Percentiles rank a stretch among this genome's conserved stretches.
These are phyloP conservation scores for Chloropsis hardwickii DNA, from an alignment of 2,113 vertebrate genomes.

Conservation along the genomic window DNA sequence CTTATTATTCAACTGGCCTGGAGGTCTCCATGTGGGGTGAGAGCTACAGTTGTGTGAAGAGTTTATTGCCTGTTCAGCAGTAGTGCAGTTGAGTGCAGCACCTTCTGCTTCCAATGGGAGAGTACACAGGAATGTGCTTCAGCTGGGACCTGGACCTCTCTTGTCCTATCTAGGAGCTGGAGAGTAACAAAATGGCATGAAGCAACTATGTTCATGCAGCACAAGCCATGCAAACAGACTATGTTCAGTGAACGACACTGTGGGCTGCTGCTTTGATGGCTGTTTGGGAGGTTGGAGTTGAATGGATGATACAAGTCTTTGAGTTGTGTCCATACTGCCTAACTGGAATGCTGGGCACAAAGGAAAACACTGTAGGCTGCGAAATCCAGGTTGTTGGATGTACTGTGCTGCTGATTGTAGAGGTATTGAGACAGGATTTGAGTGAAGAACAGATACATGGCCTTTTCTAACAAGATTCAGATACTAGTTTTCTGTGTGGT, in stretches of 20 bases:
- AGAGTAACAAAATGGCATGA: neutral
- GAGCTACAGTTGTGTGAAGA: neutral
- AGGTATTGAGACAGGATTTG: neutral
- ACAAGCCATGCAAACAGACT: neutral
- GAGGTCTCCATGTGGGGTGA: neutral
- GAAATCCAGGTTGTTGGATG: neutral
- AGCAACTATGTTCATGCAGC: neutral
- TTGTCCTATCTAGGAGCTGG: neutral
- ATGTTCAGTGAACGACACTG: rapidly evolving
- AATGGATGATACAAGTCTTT: neutral
- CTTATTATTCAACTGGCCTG: neutral
- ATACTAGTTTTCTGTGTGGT: neutral
- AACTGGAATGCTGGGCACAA: neutral
- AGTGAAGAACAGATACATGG: neutral
- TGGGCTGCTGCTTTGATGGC: neutral
- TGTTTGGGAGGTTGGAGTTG: neutral
- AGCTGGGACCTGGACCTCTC: neutral
- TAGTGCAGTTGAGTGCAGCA: neutral
- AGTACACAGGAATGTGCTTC: neutral
- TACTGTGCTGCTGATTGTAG: neutral
- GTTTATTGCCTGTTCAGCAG: neutral
- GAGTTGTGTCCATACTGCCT: neutral
- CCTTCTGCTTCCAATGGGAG: neutral
- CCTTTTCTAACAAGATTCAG: neutral
- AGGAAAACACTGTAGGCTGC: neutral